A percentile compares a stretch with the other conserved stretches of the same genome.
Conservation (phyloP, 2,113 vertebrate species). For the Carassius carassius region DNA sequence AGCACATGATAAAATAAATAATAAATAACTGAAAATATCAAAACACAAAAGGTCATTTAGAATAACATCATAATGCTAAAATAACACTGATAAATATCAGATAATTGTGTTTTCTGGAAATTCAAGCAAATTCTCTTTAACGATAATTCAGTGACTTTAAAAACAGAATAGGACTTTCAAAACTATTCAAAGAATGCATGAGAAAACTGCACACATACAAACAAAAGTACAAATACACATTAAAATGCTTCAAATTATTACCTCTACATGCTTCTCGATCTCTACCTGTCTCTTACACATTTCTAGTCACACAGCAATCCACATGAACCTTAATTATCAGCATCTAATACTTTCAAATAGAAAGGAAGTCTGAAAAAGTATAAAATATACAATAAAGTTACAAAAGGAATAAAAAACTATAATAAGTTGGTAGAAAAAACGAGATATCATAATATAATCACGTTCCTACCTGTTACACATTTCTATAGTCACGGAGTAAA, state of each 20-base stretch:
- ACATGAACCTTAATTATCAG: background rate
- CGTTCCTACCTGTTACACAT: background rate
- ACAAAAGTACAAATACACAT: background rate
- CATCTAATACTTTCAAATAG: background rate
- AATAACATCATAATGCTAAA: background rate
- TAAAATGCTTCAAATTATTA: background rate
- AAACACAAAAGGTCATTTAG: background rate
- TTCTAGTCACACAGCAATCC: background rate
- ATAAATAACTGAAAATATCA: background rate
- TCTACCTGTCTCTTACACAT: background rate
- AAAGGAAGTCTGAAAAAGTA: background rate
- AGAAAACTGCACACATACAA: background rate
- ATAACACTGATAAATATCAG: background rate
- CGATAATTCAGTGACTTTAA: background rate
- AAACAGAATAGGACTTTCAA: background rate
- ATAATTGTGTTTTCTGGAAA: background rate
- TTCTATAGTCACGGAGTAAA: background rate
- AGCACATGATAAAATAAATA: background rate
- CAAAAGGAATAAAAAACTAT: background rate
- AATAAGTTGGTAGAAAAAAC: background rate
- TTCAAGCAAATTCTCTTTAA: background rate
- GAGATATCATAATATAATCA: background rate
- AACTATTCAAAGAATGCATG: no score
- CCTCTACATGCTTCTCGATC: no score
- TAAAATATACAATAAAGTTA: background rate